Evolutionary conservation across 2,888 invertebrate genomes (phyloP), one percentile per base, ranked within the genome.

Genomic region (Cacoxenus indagator): DNA sequence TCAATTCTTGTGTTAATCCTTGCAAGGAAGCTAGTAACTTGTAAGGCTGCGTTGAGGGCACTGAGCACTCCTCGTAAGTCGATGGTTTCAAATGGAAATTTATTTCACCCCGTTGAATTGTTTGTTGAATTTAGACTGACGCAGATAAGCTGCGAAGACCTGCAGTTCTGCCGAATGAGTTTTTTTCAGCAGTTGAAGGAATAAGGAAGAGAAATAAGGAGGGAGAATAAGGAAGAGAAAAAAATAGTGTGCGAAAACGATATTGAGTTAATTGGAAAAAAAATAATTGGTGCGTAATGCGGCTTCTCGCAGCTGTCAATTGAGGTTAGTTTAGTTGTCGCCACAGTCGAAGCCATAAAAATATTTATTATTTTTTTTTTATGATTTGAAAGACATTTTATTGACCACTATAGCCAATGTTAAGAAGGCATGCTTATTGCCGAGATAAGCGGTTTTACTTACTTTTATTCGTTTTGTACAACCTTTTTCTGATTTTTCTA

Each of bases 1-100:
- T 83, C 83, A 79, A 83, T 80, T 76, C 82, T 72, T 70, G 75
- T 76, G 82, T 76, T 83, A 79, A 79, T 79, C 78, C 83, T 59
- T 68, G 43, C 27, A 2, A 65, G 69, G 67, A 73, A 54, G 71
- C 61, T 57, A 68, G 70, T 75, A 78, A 83, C 79, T 79, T 76
- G 75, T 75, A 17, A n/a, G 51, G 19, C 51, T 17, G 22, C 51
- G 11, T 51, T n/a, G n/a, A n/a, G n/a, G 51, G 22, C 11, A 48
- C 26, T 17, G 37, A 37, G 37, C 14, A 37, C 37, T 37, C 37
- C 8, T 65, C 62, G 70, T 45, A 51, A 74, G 68, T 75, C 70
- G 75, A 70, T 74, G 72, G 75, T 70, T 70, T 68, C 74, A 70
- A 74, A 74, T 74, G 74, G 75, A 74, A 74, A 74, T 74, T 74